These are phyloP conservation scores for Oryzaephilus surinamensis DNA, from an alignment of 1,140 invertebrate species.

Conservation along the genomic window DNA sequence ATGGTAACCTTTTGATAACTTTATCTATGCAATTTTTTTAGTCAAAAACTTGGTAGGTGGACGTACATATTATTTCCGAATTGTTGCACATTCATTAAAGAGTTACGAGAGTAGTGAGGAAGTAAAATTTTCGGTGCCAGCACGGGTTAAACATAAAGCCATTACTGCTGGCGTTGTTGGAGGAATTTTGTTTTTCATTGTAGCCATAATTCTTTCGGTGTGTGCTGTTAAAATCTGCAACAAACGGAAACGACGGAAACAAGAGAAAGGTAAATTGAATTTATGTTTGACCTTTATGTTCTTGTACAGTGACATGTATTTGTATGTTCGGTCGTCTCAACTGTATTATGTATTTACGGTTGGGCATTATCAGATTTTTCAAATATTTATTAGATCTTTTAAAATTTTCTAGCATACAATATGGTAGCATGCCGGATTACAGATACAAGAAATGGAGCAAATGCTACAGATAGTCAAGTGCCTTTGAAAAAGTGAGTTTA, in stretches of 20 bases:
- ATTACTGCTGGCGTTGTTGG: slow-evolving; percentile 89
- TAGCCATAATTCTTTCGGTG: slow-evolving; percentile 89
- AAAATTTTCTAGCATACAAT: slow-evolving; percentile 75
- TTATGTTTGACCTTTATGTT: slow-evolving; percentile 1
- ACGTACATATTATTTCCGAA: slow-evolving; percentile 81
- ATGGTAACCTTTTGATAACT: not conserved
- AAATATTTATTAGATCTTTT: too few species aligned
- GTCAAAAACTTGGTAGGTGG: slow-evolving; percentile 86
- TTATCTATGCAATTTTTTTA: slow-evolving; percentile 36
- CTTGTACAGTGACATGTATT: too few species aligned
- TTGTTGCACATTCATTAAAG: slow-evolving; percentile 72
- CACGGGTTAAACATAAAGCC: slow-evolving; percentile 82
- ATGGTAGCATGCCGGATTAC: slow-evolving; percentile 93
- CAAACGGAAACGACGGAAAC: slow-evolving; percentile 89
- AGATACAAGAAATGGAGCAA: slow-evolving; percentile 78
- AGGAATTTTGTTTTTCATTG: slow-evolving; percentile 91
- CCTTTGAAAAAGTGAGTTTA: slow-evolving; percentile 92
- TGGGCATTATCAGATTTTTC: too few species aligned
- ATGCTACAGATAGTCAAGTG: slow-evolving; percentile 82
- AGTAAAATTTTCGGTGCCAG: slow-evolving; percentile 77
- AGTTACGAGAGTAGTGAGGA: slow-evolving; percentile 75
- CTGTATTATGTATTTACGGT: too few species aligned
- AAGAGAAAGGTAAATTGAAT: slow-evolving; percentile 77
- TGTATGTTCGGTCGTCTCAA: too few species aligned
- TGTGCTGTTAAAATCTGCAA: slow-evolving; percentile 96